phyloP scores from a whole-genome alignment of 2,113 vertebrate species.

The Sapayoa aenigma region DNA sequence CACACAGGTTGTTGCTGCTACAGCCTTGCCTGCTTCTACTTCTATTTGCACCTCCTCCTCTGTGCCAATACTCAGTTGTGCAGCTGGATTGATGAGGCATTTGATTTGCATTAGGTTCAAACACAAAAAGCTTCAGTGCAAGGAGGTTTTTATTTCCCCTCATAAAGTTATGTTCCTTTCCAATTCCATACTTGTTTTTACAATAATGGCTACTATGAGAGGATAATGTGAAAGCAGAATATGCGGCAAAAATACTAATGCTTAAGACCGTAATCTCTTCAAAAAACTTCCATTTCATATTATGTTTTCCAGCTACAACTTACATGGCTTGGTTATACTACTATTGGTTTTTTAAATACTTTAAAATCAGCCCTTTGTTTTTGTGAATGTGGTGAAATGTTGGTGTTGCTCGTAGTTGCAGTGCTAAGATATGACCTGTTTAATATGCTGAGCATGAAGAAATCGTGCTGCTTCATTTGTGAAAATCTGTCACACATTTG shows the following conservation, averaged over 20 bases:
- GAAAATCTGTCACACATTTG: not conserved
- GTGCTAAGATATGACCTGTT: not conserved
- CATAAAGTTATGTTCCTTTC: not conserved
- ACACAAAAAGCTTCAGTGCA: not conserved
- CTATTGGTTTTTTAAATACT: not conserved
- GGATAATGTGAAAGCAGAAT: not conserved
- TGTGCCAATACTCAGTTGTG: not conserved
- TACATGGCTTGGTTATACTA: not conserved
- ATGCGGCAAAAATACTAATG: not conserved
- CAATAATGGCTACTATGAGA: not conserved
- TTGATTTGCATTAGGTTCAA: not conserved
- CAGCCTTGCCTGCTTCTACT: not conserved
- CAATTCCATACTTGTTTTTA: not conserved
- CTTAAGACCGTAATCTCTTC: not conserved
- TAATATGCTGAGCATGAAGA: not conserved
- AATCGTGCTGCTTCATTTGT: not conserved
- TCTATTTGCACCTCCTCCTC: not conserved
- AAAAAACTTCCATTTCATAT: not conserved
- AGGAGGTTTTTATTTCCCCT: not conserved
- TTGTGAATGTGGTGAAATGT: not conserved
- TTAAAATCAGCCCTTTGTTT: not conserved
- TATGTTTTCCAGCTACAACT: not conserved
- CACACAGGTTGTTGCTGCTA: not conserved
- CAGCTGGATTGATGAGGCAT: not conserved
- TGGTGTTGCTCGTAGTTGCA: not conserved